Conservation (phyloP, 2,888 invertebrate species). For the Dermolepida albohirtum region DNA sequence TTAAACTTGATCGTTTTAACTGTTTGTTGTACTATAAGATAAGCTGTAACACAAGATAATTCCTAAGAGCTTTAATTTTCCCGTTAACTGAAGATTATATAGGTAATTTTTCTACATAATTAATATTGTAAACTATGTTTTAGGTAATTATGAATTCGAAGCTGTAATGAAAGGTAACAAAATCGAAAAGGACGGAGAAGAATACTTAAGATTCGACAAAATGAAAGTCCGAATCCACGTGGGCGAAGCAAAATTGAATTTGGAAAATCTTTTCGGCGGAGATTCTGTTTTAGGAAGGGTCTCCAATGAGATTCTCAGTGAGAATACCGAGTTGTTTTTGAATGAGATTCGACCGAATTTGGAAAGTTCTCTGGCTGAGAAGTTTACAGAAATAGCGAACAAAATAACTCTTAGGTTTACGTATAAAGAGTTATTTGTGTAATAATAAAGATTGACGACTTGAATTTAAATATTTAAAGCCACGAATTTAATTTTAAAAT, state of each 20-base stretch:
- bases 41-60: no score
- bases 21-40: no score
- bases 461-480: no score
- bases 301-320: slow-evolving; percentile 75
- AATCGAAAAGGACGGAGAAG: slow-evolving; percentile 69
- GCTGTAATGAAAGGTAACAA: slow-evolving; percentile 74
- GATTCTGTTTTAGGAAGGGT: slow-evolving; percentile 74
- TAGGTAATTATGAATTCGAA: slow-evolving; percentile 75
- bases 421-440: slow-evolving; percentile 77
- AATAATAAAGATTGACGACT: slow-evolving; percentile 41
- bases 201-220: slow-evolving; percentile 73
- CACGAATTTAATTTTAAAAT: no score
- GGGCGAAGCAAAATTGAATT: slow-evolving; percentile 70
- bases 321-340: slow-evolving; percentile 76
- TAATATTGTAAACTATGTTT: slow-evolving; percentile 54
- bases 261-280: slow-evolving; percentile 76
- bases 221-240: slow-evolving; percentile 73
- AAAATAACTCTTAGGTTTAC: slow-evolving; percentile 77
- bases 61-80: no score
- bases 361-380: slow-evolving; percentile 72
- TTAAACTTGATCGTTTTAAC: no score
- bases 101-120: no score
- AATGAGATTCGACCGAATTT: slow-evolving; percentile 76
- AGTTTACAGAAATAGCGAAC: slow-evolving; percentile 78
- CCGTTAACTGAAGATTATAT: no score